phyloP scores from a whole-genome alignment of 2,113 vertebrate genomes.

The Petaurus breviceps region DNA sequence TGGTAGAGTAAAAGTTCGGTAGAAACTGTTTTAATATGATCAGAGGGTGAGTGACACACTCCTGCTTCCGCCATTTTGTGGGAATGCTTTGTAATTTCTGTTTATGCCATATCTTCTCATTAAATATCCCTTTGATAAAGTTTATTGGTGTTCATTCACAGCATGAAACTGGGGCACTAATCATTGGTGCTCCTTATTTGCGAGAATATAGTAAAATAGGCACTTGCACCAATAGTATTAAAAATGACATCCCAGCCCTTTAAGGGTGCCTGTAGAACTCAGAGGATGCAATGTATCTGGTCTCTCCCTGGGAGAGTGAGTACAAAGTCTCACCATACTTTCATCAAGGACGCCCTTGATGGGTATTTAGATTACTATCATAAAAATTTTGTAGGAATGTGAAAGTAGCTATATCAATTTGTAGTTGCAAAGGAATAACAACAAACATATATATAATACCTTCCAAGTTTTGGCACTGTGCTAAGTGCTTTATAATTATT shows the following conservation, averaged over 20 bases:
- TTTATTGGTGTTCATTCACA: too few species aligned
- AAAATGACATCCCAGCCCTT: background rate
- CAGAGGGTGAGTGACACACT: too few species aligned
- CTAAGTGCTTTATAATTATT: background rate
- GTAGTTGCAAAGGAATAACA: background rate
- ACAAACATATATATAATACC: background rate
- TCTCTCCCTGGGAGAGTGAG: background rate
- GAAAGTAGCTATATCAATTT: background rate
- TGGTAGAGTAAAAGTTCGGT: too few species aligned
- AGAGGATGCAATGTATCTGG: too few species aligned
- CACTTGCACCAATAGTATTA: background rate
- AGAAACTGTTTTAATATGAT: too few species aligned
- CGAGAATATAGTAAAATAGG: background rate
- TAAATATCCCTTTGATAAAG: too few species aligned
- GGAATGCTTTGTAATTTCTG: too few species aligned
- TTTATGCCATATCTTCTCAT: too few species aligned
- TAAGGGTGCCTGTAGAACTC: background rate
- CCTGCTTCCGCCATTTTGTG: too few species aligned
- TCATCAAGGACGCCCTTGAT: background rate
- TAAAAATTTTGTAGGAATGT: background rate
- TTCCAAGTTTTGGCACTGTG: background rate
- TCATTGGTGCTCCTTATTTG: too few species aligned
- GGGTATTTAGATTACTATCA: background rate
- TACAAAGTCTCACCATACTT: background rate
- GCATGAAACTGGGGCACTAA: too few species aligned